Conservation (phyloP, 1,140 invertebrate genomes). For the Rhizoglyphus robini region DNA sequence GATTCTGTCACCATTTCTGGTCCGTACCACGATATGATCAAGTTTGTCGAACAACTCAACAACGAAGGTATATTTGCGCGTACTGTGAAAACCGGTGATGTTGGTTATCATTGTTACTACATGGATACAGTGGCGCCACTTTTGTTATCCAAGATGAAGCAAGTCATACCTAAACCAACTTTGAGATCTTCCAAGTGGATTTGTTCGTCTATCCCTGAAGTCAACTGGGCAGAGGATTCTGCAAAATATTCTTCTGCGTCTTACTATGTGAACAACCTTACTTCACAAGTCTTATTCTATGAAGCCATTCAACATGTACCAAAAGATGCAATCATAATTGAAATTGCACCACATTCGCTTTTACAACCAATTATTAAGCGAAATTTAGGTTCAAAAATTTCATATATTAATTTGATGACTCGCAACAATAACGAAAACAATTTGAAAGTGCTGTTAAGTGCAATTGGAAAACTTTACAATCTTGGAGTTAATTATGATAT, state of each 20-base stretch:
- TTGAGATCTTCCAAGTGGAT: slow-evolving; percentile 66
- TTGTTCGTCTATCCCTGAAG: slow-evolving; percentile 63
- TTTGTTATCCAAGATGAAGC: slow-evolving; percentile 45
- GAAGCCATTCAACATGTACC: slow-evolving; percentile 69
- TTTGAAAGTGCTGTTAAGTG: slow-evolving; percentile 17
- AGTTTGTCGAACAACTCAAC: slow-evolving; percentile 57
- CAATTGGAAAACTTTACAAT: slow-evolving; percentile 36
- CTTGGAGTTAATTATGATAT: slow-evolving; percentile 36
- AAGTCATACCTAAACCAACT: slow-evolving; percentile 53
- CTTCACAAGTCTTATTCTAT: slow-evolving; percentile 58
- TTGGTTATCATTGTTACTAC: slow-evolving; percentile 89
- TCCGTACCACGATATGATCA: slow-evolving; percentile 48
- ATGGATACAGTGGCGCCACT: slow-evolving; percentile 68
- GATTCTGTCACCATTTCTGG: slow-evolving; percentile 90
- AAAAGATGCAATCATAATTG: slow-evolving; percentile 43
- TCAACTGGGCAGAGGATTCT: slow-evolving; percentile 55
- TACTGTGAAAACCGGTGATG: slow-evolving; percentile 67
- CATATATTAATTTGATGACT: slow-evolving; percentile 57
- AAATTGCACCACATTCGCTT: slow-evolving; percentile 66
- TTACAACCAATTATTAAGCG: slow-evolving; percentile 71
- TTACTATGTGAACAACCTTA: slow-evolving; percentile 88
- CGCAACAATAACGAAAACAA: slow-evolving; percentile 18
- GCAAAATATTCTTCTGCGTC: slow-evolving; percentile 68
- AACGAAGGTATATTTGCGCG: slow-evolving; percentile 70
- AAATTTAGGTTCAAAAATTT: slow-evolving; percentile 43